A percentile compares a stretch with the other conserved stretches of the same genome.
phyloP scores from a whole-genome alignment of 1,140 invertebrate species.

The Drosophila santomea region DNA sequence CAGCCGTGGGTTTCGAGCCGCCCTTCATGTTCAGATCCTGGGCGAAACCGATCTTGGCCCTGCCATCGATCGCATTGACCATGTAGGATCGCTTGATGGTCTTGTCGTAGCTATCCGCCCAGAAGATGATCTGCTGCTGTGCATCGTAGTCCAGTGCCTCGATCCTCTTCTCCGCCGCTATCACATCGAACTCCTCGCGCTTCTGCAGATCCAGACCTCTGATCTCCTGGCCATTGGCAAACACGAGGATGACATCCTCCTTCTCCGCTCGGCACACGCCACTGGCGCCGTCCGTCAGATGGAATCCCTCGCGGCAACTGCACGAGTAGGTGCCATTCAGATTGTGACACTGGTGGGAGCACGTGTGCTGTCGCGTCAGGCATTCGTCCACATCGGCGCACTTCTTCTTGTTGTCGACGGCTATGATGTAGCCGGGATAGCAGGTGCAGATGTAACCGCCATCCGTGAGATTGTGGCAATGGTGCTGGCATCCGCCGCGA shows the following conservation, averaged over 20 bases:
- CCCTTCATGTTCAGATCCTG: slow-evolving; percentile 95
- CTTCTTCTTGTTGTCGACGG: slow-evolving; percentile 89
- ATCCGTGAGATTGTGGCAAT: slow-evolving; percentile 93
- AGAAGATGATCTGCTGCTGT: slow-evolving; percentile 93
- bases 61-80: slow-evolving; percentile 90
- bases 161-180: slow-evolving; percentile 93
- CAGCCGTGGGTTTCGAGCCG: slow-evolving; percentile 91
- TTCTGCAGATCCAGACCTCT: slow-evolving; percentile 89
- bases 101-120: slow-evolving; percentile 95
- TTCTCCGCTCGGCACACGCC: slow-evolving; percentile 92
- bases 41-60: slow-evolving; percentile 92
- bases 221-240: slow-evolving; percentile 94
- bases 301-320: slow-evolving; percentile 93
- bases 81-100: slow-evolving; percentile 96
- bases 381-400: slow-evolving; percentile 97
- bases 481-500: slow-evolving; percentile 95
- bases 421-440: slow-evolving; percentile 93
- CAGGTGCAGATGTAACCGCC: slow-evolving; percentile 96
- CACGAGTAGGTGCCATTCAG: slow-evolving; percentile 97
- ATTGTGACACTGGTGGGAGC: slow-evolving; percentile 96
- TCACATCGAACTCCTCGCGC: slow-evolving; percentile 90
- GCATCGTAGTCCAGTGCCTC: slow-evolving; percentile 95
- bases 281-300: slow-evolving; percentile 89
- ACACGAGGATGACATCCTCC: slow-evolving; percentile 88
- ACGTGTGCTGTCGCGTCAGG: slow-evolving; percentile 91